These are phyloP conservation scores for Drosophila ustulata DNA, from an alignment of 2,888 invertebrate genomes.

Conservation along the genomic window DNA sequence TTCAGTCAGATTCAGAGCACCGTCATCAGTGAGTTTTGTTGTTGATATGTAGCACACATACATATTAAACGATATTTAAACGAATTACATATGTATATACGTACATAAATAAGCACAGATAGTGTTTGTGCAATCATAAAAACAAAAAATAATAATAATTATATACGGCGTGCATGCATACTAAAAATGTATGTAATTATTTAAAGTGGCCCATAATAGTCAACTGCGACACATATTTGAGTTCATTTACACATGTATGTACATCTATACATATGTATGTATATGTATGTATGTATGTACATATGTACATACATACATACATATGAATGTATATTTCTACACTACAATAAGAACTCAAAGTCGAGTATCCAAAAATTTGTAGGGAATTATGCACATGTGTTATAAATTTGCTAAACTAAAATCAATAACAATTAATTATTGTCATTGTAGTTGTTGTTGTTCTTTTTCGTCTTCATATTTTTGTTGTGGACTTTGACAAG, in stretches of 20 bases:
- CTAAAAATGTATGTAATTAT: not conserved
- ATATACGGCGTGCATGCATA: not conserved
- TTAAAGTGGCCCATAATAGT: slow-evolving; percentile 24
- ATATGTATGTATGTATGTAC: slow-evolving; percentile 1
- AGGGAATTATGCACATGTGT: slow-evolving; percentile 25
- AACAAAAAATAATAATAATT: slow-evolving; percentile 31
- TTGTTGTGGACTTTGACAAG: slow-evolving; percentile 41
- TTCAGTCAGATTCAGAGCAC: slow-evolving; percentile 76
- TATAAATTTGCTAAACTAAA: slow-evolving; percentile 27
- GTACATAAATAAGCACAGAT: slow-evolving; percentile 9
- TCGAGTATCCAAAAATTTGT: slow-evolving; percentile 31
- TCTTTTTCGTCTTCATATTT: not conserved
- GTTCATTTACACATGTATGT: not conserved
- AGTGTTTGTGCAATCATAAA: slow-evolving; percentile 24
- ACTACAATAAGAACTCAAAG: slow-evolving; percentile 15
- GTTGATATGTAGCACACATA: slow-evolving; percentile 68
- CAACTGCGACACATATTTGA: slow-evolving; percentile 7
- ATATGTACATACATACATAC: not conserved
- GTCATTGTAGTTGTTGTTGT: slow-evolving; percentile 49
- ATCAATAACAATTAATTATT: slow-evolving; percentile 32
- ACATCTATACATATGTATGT: not conserved
- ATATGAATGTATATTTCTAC: not conserved
- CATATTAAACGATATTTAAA: slow-evolving; percentile 48
- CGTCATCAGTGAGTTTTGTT: slow-evolving; percentile 79
- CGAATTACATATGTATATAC: slow-evolving; percentile 32